phyloP scores from a whole-genome alignment of 2,797 vertebrate genomes.

The Numenius phaeopus region DNA sequence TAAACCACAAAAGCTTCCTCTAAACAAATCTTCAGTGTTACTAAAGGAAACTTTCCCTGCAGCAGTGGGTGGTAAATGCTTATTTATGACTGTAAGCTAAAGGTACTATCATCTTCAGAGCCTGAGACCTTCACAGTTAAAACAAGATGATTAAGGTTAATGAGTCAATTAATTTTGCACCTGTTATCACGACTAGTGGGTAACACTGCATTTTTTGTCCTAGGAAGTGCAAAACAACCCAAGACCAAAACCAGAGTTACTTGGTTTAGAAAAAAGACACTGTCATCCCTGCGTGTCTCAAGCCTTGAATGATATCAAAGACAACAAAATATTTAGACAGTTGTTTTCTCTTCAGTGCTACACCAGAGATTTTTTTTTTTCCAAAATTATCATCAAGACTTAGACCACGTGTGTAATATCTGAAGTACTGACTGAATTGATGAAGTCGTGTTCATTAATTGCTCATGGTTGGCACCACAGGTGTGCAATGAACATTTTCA shows the following conservation, averaged over 20 bases:
- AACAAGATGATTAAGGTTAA: conserved; percentile 47
- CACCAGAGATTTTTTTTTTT: neutral
- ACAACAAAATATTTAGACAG: neutral
- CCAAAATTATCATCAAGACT: neutral
- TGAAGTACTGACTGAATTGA: neutral
- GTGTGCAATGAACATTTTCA: neutral
- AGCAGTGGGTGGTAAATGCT: neutral
- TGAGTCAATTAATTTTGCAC: conserved; percentile 46
- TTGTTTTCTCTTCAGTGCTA: neutral
- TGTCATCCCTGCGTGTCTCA: neutral
- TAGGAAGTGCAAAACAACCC: neutral
- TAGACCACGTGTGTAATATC: neutral
- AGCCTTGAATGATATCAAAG: neutral
- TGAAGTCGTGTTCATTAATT: neutral
- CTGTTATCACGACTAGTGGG: neutral
- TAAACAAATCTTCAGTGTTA: neutral
- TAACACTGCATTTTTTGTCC: neutral
- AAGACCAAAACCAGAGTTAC: neutral
- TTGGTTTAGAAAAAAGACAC: neutral
- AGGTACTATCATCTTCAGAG: neutral
- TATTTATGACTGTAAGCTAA: neutral
- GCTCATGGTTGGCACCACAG: neutral
- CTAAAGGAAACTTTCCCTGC: neutral
- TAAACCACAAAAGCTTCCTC: neutral
- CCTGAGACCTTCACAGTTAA: conserved; percentile 44